Evolutionary conservation across 2,888 invertebrate genomes (phyloP).

Genomic region (Acronicta psi): DNA sequence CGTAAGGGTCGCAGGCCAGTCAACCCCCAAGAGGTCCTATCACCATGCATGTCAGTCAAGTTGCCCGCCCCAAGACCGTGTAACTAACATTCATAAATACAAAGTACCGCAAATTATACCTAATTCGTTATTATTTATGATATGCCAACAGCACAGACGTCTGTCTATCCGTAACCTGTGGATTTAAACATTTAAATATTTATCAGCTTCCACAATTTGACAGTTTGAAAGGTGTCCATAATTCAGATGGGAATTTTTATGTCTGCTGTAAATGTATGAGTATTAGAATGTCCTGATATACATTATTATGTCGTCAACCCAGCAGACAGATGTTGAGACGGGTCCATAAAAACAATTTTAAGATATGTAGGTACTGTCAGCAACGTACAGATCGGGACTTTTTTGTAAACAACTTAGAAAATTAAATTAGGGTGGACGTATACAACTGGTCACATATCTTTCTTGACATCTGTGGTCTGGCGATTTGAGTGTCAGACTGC

Average conservation of each 20-base stretch:
- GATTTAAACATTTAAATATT: constrained; percentile 16
- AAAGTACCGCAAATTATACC: too few species aligned
- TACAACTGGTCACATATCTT: too few species aligned
- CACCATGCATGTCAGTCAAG: too few species aligned
- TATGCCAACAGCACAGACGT: neutral
- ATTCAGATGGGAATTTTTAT: constrained; percentile 22
- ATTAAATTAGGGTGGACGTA: too few species aligned
- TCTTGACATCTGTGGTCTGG: too few species aligned
- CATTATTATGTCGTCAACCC: neutral
- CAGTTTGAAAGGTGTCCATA: constrained; percentile 24
- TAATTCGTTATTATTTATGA: neutral
- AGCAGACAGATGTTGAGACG: constrained; percentile 1
- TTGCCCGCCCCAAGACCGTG: too few species aligned
- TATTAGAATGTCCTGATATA: neutral
- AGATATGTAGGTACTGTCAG: neutral
- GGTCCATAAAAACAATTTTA: neutral
- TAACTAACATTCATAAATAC: too few species aligned
- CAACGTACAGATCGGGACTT: too few species aligned
- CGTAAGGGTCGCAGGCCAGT: too few species aligned
- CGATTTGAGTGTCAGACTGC: too few species aligned
- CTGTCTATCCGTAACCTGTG: constrained; percentile 24
- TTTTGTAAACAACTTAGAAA: too few species aligned
- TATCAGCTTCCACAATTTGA: constrained; percentile 20
- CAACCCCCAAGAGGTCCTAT: too few species aligned
- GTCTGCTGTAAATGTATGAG: neutral